A percentile compares a stretch with the other conserved stretches of the same genome.
phyloP scores from a whole-genome alignment of 2,113 vertebrate species.

The Melospiza melodia region DNA sequence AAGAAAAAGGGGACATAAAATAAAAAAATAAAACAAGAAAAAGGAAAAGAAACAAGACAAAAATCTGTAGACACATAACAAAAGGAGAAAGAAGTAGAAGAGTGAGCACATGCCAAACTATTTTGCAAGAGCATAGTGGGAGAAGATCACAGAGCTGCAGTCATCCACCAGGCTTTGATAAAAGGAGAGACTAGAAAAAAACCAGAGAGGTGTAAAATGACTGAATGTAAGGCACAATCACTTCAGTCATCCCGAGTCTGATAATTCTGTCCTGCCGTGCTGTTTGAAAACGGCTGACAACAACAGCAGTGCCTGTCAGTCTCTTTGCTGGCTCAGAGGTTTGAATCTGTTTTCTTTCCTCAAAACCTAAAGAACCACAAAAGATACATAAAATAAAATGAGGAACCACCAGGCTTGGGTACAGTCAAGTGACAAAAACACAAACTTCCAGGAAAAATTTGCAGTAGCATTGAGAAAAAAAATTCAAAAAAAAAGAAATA shows the following conservation, averaged over 20 bases:
- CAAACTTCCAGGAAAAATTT: not conserved
- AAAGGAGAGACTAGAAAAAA: not conserved
- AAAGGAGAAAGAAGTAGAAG: not conserved
- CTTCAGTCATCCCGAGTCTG: not conserved
- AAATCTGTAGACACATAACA: not conserved
- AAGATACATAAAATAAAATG: not conserved
- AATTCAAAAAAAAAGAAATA: not conserved
- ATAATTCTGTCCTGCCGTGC: not conserved
- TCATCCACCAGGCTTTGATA: not conserved
- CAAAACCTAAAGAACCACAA: not conserved
- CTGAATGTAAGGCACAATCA: not conserved
- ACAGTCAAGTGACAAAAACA: not conserved
- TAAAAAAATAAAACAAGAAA: not conserved
- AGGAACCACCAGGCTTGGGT: not conserved
- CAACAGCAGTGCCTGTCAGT: not conserved
- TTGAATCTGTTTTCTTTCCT: not conserved
- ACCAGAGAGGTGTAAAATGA: accelerated
- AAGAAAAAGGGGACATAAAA: not conserved
- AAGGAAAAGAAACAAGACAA: not conserved
- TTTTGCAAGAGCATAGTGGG: not conserved
- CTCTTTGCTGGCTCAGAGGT: not conserved
- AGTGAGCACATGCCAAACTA: not conserved
- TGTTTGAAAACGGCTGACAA: slow-evolving; percentile 32
- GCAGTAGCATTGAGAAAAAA: not conserved
- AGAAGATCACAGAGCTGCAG: not conserved